A percentile compares a stretch with the other conserved stretches of the same genome.
Evolutionary conservation across 2,113 vertebrate species (phyloP).

Genomic region (Merops nubicus): DNA sequence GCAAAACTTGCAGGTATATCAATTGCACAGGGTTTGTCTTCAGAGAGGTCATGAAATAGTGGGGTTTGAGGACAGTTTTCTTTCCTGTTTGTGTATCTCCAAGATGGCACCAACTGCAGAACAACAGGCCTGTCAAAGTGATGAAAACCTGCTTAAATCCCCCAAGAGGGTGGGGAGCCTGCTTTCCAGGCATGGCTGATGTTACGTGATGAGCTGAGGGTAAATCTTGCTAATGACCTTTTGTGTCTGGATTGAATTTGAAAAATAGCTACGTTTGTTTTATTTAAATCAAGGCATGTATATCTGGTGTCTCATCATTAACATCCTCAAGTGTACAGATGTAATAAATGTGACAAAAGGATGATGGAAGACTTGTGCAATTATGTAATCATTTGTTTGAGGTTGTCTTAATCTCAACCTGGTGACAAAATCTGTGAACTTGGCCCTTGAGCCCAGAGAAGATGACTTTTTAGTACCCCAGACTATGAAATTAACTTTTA

Average conservation of each 20-base stretch:
- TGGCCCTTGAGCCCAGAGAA: background rate
- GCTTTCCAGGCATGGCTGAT: background rate
- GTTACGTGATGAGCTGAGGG: background rate
- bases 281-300: slow-evolving; percentile 31
- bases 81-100: background rate
- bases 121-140: background rate
- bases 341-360: slow-evolving; percentile 15
- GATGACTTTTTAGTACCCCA: background rate
- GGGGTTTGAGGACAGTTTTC: background rate
- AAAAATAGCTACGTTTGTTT: slow-evolving; percentile 38
- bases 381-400: background rate
- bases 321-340: background rate
- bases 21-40: background rate
- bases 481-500: background rate
- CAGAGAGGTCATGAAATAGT: background rate
- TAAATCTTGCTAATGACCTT: slow-evolving; percentile 53
- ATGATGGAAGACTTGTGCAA: background rate
- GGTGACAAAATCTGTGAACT: slow-evolving; percentile 1
- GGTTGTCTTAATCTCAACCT: background rate
- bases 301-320: slow-evolving; percentile 9
- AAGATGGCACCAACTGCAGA: background rate
- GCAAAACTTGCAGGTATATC: background rate
- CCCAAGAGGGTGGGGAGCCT: background rate
- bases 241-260: slow-evolving; percentile 25
- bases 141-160: background rate